Base-by-base conservation (phyloP, 1,140 invertebrate genomes). In the Anoplolepis gracilipes region DNA sequence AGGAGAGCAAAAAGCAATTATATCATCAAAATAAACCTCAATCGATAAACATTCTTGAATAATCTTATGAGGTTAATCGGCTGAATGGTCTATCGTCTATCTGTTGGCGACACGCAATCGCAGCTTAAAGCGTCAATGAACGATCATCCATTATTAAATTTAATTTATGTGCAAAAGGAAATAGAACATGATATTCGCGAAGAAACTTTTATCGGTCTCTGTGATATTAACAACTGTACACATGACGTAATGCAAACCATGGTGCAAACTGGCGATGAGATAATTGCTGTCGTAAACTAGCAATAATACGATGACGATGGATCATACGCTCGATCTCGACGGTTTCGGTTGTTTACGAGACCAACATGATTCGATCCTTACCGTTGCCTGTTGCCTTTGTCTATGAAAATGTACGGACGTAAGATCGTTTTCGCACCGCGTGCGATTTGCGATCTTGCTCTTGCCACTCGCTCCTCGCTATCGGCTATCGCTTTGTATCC, bases 171-270 rank as follows among this genome's bases (percentile, higher is more conserved):
- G 6, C 1, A 46, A 1, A 22, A 55, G 7, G 33, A n/a, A 49
- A 13, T 22, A 10, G 33, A 39, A 19, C n/a, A n/a, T 6, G 22
- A 16, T 7, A 53, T 19, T 25, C 8, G 10, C n/a, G 28, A 13
- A 1, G 2, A 16, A 13, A 13, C 1, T 0, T n/a, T 22, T 72
- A 81, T 81, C n/a, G 33, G 65, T 46, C 30, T 25, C n/a, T 30
- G 28, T 16, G 25, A 13, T 82, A 82, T 57, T 36, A 59, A 72
- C 11, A 62, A 46, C 55, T 10, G 46, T 42, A 2, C 19, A 11
- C 33, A 36, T 79, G 77, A 79, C 77, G 77, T 69, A 79, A 79
- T 39, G 10, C 49, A 7, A n/a, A n/a, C n/a, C n/a, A 6, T 79
- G 33, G n/a, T n/a, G n/a, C n/a, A n/a, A n/a, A 79, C 62, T 69